phyloP scores from a whole-genome alignment of 2,113 vertebrate genomes.

The Poeciliopsis prolifica region DNA sequence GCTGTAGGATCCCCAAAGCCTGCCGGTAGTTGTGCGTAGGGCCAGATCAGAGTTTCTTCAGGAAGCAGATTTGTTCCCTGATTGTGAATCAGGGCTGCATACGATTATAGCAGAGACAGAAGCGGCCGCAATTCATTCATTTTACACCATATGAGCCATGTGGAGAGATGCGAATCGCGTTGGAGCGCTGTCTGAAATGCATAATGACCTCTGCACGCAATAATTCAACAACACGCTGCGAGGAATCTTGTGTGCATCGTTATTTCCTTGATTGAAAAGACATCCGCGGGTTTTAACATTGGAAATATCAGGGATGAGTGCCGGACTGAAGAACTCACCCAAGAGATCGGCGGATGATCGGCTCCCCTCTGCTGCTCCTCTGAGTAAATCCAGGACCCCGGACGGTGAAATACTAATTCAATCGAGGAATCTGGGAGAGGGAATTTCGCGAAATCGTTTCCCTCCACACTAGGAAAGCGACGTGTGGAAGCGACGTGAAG shows the following conservation, averaged over 20 bases:
- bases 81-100: background rate
- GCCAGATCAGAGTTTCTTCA: background rate
- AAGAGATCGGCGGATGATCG: slow-evolving; percentile 72
- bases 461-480: slow-evolving; percentile 46
- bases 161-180: slow-evolving; percentile 11
- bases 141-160: slow-evolving; percentile 35
- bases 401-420: background rate
- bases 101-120: slow-evolving; percentile 8
- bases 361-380: slow-evolving; percentile 65
- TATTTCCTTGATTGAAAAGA: background rate
- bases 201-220: background rate
- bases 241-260: background rate
- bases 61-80: no score
- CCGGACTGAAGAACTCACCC: slow-evolving; percentile 72
- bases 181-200: background rate
- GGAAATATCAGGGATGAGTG: slow-evolving; percentile 29
- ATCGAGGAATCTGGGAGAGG: slow-evolving; percentile 1
- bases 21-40: background rate
- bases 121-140: slow-evolving; percentile 58
- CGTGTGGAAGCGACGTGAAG: slow-evolving; percentile 41
- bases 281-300: background rate
- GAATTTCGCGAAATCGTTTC: slow-evolving; percentile 57
- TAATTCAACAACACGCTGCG: no score
- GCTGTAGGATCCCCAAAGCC: background rate
- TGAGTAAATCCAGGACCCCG: slow-evolving; percentile 76